A percentile compares a stretch with the other conserved stretches of the same genome.
Evolutionary conservation across 2,113 vertebrate species (phyloP).

Genomic region (Hystrix brachyura): DNA sequence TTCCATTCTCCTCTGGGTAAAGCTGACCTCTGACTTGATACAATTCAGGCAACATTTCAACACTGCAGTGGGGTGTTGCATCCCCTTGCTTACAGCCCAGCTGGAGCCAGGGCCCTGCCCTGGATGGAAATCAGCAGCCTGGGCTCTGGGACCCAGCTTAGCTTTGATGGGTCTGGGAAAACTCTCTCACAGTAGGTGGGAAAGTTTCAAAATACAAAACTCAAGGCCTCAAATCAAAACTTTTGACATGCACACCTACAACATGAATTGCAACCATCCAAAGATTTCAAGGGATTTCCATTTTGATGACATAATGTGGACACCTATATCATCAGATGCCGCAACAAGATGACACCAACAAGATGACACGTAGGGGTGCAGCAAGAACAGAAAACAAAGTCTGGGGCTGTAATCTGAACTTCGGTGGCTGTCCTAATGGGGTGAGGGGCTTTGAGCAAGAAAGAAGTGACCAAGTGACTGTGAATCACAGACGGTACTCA

Average conservation of each 20-base stretch:
- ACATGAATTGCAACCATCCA: not conserved
- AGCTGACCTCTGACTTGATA: slow-evolving; percentile 72
- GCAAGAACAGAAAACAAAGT: not conserved
- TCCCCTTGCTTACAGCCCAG: not conserved
- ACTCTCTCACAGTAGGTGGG: not conserved
- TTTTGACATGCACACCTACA: slow-evolving; percentile 13
- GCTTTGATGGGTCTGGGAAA: slow-evolving; percentile 63
- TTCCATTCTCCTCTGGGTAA: slow-evolving; percentile 53
- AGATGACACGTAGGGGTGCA: not conserved
- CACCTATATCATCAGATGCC: slow-evolving; percentile 36
- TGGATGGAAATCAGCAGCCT: slow-evolving; percentile 8
- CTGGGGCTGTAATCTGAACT: not conserved
- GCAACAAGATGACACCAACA: not conserved
- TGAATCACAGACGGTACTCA: slow-evolving; percentile 55
- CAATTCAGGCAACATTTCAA: slow-evolving; percentile 72
- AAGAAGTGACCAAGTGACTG: not conserved
- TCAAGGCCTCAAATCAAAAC: slow-evolving; percentile 51
- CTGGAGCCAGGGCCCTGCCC: slow-evolving; percentile 16
- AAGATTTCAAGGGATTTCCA: slow-evolving; percentile 68
- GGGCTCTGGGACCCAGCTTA: not conserved
- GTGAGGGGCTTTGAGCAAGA: not conserved
- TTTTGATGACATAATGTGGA: not conserved
- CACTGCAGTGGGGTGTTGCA: slow-evolving; percentile 32
- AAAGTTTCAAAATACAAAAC: slow-evolving; percentile 61
- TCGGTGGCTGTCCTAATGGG: not conserved